Base-by-base conservation (phyloP, 2,888 invertebrate genomes). In the Cheiracanthium punctorium region DNA sequence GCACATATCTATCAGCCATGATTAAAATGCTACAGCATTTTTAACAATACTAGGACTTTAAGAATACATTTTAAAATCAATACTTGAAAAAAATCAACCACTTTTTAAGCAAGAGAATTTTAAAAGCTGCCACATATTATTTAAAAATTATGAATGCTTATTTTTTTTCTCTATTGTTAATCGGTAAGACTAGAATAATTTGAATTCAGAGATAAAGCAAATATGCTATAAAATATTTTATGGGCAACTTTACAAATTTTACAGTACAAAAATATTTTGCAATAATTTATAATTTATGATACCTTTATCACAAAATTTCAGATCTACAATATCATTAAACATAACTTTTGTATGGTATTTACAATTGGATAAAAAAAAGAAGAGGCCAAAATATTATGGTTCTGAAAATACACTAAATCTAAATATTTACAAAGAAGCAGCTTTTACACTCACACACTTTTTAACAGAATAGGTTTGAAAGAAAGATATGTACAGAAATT, bases 201-300 rank as follows among this genome's bases (percentile, higher is more conserved):
- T 48, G 2, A 48, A 48, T 17, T 17, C 1, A 2, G 10, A 48
- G 14, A 48, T 2, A 17, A 48, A 48, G 14, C 2, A 17, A 48
- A 2, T 48, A 48, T 48, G 43, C 10, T 17, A 12, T 2, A 48
- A 48, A 48, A 48, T 48, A 48, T 48, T 37, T 17, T 17, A 48
- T 17, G 24, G 12, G 24, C 17, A 48, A 41, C 37, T 82, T 79
- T 72, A 71, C 58, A 82, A 82, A 82, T 75, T 75, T 82, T 75
- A 82, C 70, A 75, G 75, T 82, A 82, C 33, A 82, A 82, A 82
- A 82, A 82, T 82, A 82, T 43, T 82, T 74, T 70, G 43, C 43
- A 24, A 72, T 48, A 72, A n/a, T 32, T 48, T 37, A 71, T 67
- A 74, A 69, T 20, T 65, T 48, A 30, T 32, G 20, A 41, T 10